These are phyloP conservation scores for Labroides dimidiatus DNA, from an alignment of 2,797 vertebrate genomes.

Conservation along the genomic window DNA sequence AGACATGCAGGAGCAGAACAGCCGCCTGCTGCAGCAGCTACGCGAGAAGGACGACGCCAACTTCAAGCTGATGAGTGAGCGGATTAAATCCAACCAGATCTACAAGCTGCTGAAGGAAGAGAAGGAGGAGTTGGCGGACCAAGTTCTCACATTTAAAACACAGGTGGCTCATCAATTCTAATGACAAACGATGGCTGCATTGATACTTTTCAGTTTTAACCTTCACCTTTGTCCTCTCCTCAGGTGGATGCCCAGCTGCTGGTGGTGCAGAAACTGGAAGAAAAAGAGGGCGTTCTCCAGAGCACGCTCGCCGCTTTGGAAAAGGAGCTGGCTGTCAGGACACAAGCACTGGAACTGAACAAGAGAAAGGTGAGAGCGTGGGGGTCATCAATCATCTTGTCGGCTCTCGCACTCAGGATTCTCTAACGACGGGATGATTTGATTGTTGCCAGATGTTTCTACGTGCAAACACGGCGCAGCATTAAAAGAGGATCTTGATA, in stretches of 20 bases:
- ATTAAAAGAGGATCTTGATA: conserved; percentile 7
- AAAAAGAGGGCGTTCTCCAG: conserved; percentile 93
- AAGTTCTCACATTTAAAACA: conserved; percentile 93
- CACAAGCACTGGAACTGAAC: conserved; percentile 92
- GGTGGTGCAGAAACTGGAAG: conserved; percentile 94
- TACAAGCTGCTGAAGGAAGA: conserved; percentile 94
- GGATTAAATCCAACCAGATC: conserved; percentile 96
- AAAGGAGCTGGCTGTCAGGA: conserved; percentile 89
- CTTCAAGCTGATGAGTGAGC: conserved; percentile 95
- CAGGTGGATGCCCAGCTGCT: conserved; percentile 94
- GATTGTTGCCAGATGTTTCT: conserved; percentile 41
- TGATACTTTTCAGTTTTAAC: neutral
- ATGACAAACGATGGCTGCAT: neutral
- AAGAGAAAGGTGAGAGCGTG: conserved; percentile 89
- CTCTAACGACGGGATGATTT: conserved; percentile 4
- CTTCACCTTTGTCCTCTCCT: conserved; percentile 3
- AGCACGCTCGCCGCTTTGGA: conserved; percentile 88
- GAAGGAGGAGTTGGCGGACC: conserved; percentile 94
- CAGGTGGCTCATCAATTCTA: conserved; percentile 80
- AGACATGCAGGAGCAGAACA: conserved; percentile 98
- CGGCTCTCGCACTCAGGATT: neutral
- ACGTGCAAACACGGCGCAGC: neutral
- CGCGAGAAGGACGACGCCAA: conserved; percentile 96
- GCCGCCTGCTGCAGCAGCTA: conserved; percentile 91
- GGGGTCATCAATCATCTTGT: conserved; percentile 3